A percentile compares a stretch with the other conserved stretches of the same genome.
Evolutionary conservation across 2,797 vertebrate genomes (phyloP).

Genomic region (Philypnodon macrostomus): DNA sequence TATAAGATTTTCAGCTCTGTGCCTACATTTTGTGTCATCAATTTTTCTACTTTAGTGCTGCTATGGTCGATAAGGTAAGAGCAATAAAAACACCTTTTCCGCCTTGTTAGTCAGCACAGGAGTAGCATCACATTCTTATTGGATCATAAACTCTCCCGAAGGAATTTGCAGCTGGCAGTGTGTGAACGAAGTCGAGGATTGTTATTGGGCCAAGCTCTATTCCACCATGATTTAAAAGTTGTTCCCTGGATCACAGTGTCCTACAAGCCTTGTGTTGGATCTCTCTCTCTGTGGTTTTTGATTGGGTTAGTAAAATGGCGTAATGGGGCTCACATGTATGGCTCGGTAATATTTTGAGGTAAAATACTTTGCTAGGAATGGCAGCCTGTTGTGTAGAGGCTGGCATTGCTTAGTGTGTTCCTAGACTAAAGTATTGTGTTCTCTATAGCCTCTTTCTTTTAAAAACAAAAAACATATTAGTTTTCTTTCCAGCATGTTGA

Average conservation of each 20-base stretch:
- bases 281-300: constrained; percentile 43
- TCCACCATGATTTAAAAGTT: constrained; percentile 27
- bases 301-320: constrained; percentile 57
- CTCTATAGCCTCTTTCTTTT: constrained; percentile 14
- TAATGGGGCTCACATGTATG: constrained; percentile 43
- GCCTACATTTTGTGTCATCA: background rate
- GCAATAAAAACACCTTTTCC: background rate
- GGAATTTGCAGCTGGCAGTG: constrained; percentile 15
- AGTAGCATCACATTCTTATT: constrained; percentile 10
- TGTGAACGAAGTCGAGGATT: constrained; percentile 29
- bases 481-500: background rate
- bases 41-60: constrained; percentile 17
- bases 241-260: constrained; percentile 44
- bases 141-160: constrained; percentile 18
- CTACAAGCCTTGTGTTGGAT: constrained; percentile 42
- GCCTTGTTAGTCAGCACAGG: constrained; percentile 14
- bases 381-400: constrained; percentile 33
- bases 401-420: constrained; percentile 32
- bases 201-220: constrained; percentile 16
- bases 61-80: constrained; percentile 33
- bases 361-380: constrained; percentile 44
- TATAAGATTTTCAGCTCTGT: background rate
- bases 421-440: constrained; percentile 5
- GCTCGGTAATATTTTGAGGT: constrained; percentile 49
- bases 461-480: constrained; percentile 1